These are phyloP conservation scores for Phoxinus dragarum DNA, from an alignment of 2,797 vertebrate genomes.

Conservation along the genomic window DNA sequence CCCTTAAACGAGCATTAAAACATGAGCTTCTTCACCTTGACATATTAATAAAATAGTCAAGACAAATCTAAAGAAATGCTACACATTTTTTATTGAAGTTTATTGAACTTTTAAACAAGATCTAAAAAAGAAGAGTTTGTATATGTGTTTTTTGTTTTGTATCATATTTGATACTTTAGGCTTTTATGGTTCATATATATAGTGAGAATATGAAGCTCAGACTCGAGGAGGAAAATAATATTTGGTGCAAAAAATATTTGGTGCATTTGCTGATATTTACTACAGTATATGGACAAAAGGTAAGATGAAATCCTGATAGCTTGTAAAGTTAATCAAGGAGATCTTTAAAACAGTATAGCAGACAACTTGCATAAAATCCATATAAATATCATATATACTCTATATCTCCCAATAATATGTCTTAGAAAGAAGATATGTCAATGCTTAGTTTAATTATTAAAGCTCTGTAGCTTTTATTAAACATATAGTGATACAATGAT, in stretches of 20 bases:
- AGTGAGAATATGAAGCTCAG: background rate
- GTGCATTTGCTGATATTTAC: background rate
- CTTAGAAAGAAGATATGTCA: background rate
- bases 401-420: background rate
- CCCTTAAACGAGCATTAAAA: background rate
- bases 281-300: background rate
- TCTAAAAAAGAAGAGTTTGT: background rate
- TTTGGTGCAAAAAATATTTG: background rate
- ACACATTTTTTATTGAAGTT: background rate
- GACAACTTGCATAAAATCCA: background rate
- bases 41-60: background rate
- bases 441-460: background rate
- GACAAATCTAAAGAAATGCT: too few relatives aligned
- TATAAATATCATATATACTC: background rate
- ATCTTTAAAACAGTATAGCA: background rate
- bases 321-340: background rate
- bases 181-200: background rate
- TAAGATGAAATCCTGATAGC: background rate
- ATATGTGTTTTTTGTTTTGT: background rate
- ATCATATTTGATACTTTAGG: background rate
- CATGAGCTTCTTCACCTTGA: background rate
- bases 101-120: background rate
- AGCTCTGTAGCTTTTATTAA: background rate
- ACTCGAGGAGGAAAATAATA: background rate
- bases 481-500: background rate